Base-by-base conservation (phyloP, 2,888 invertebrate species). In the Mesochorus sp. region DNA sequence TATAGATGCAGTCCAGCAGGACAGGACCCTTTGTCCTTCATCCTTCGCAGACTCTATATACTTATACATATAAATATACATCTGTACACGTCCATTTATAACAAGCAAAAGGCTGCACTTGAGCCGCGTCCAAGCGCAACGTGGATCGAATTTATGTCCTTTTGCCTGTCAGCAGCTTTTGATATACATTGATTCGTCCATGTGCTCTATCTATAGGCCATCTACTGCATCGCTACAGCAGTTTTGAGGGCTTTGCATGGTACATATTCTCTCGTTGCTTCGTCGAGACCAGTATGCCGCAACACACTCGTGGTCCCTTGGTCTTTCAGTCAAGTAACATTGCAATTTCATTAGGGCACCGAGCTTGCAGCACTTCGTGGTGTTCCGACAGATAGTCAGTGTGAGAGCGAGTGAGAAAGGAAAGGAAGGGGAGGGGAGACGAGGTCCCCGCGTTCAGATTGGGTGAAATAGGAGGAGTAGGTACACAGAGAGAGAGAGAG, bases 251-350 rank as follows among this genome's bases (percentile, higher is more conserved):
- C 47, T 73, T 78, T 74, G 59, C 51, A 64, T 66, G 34, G 14
- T 24, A n/a, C 12, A 21, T 57, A 12, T n/a, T 19, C 42, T 67
- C 39, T 28, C 59, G 34, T 44, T 53, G 59, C 34, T 42, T 64
- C 53, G 53, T 19, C 24, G 44, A 34, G 55, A 67, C 64, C 62
- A 37, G 44, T 53, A 39, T 47, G 57, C 71, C 62, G 34, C 76
- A 72, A 62, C 75, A 71, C 28, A 47, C 24, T 26, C 55, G 71
- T 21, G 80, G 66, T 70, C 51, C 19, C 59, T 67, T 70, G n/a
- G 80, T 81, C 84, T 86, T 86, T 84, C 81, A 80, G 79, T 73
- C 76, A 82, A 84, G 84, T 82, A 85, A 84, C 84, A 80, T 79
- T 81, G 80, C 82, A 84, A 85, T 85, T 86, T 86, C 84, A 83